Base-by-base conservation (phyloP, 2,113 vertebrate species). In the Orthonyx spaldingii region DNA sequence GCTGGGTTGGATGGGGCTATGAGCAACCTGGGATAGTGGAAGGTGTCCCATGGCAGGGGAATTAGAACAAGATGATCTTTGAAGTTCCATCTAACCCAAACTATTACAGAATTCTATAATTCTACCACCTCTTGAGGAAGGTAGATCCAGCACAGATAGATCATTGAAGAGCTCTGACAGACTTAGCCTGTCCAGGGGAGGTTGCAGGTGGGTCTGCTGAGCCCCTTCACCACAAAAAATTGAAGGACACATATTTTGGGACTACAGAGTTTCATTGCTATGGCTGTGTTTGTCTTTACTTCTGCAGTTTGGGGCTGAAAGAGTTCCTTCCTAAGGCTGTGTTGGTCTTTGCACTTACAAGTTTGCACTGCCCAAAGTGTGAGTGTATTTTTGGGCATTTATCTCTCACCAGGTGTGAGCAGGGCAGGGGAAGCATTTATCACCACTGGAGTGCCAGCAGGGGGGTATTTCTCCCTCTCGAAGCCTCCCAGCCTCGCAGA, bases 391-490 rank as follows among this genome's bases (percentile, higher is more conserved):
- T 30, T 1, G 42, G 28, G 44, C 30, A 41, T 65, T 84, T 79
- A 14, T 61, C 17, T 83, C n/a, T 23, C 35, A 4, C 1, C 61
- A 79, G 57, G 65, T 37, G 33, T 17, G 16, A 87, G 76, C n/a
- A 89, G 82, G 64, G 56, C 16, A 8, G 47, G 26, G 33, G 59
- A 33, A 42, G 30, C 0, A 0, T 84, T 65, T 33, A 4, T 33
- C 22, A 55, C 37, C 1, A 0, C 9, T 19, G 21, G 32, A 57
- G 64, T 13, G 72, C 11, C 65, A 17, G 20, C 5, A 2, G 46
- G 77, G 71, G 33, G 9, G 4, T 39, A 23, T 10, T 93, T 92
- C 70, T 81, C 81, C 46, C 10, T 60, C 72, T 85, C 91, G 89
- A 90, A 95, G 91, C 35, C 69, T 80, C 75, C 0, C 2, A 86